phyloP scores from a whole-genome alignment of 2,797 vertebrate species.

The Lepus townsendii region DNA sequence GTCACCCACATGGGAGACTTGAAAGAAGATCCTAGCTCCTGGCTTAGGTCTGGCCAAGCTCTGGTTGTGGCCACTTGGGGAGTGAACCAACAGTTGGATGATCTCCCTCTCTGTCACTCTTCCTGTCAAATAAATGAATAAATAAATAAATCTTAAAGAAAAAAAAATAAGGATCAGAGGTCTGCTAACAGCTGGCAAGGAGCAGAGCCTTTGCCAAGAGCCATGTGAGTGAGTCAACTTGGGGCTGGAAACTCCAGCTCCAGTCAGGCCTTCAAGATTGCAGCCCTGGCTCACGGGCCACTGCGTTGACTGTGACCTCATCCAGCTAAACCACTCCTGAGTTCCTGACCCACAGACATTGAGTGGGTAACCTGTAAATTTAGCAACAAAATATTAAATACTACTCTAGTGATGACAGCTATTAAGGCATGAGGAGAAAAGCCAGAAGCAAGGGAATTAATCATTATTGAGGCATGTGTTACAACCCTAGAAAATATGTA shows the following conservation, averaged over 20 bases:
- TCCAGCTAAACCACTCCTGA: background rate
- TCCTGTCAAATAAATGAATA: no score
- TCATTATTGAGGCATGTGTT: background rate
- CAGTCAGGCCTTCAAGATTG: background rate
- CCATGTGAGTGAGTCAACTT: background rate
- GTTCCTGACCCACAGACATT: slow-evolving; percentile 13
- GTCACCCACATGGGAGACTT: no score
- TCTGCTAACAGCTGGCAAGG: background rate
- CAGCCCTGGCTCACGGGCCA: background rate
- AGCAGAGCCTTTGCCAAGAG: slow-evolving; percentile 1
- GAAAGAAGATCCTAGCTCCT: no score
- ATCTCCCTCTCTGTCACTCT: no score
- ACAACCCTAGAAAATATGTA: background rate
- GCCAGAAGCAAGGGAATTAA: background rate
- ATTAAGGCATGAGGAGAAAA: slow-evolving; percentile 13
- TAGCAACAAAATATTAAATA: slow-evolving; percentile 10
- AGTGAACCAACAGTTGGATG: no score
- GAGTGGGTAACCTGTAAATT: slow-evolving; percentile 1
- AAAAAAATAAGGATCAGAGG: background rate
- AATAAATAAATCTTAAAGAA: no score
- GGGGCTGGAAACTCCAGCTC: background rate
- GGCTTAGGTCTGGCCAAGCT: no score
- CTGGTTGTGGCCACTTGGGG: no score
- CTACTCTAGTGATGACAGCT: background rate
- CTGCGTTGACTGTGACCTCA: background rate